phyloP scores from a whole-genome alignment of 1,140 invertebrate species.

The Eumaeus atala region DNA sequence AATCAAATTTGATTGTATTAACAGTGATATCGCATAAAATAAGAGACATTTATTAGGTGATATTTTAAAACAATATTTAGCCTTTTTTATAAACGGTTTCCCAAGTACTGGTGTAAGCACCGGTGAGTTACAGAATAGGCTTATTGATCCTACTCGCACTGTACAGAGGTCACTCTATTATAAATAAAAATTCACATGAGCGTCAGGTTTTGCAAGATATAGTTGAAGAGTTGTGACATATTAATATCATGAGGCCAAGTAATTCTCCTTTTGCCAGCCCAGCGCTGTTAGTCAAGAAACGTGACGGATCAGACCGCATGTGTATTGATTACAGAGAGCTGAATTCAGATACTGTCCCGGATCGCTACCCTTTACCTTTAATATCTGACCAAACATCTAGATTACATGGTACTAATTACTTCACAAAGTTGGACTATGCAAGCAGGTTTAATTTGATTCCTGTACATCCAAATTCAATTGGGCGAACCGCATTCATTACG shows the following conservation, averaged over 20 bases:
- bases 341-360: conserved; percentile 56
- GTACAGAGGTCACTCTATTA: conserved; percentile 27
- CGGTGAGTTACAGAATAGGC: conserved; percentile 21
- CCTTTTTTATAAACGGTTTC: conserved; percentile 11
- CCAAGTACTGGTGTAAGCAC: conserved; percentile 22
- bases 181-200: conserved; percentile 30
- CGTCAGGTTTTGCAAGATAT: no score
- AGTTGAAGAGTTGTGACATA: no score
- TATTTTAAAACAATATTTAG: no score
- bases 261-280: no score
- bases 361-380: conserved; percentile 62
- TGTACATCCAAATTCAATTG: conserved; percentile 34
- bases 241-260: no score
- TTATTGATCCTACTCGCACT: conserved; percentile 14
- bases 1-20: background rate
- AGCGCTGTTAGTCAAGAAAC: no score
- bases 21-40: background rate
- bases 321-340: conserved; percentile 54
- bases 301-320: conserved; percentile 10
- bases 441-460: conserved; percentile 66
- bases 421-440: conserved; percentile 40
- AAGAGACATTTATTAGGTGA: background rate
- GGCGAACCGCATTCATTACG: conserved; percentile 63
- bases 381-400: conserved; percentile 65
- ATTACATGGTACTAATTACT: conserved; percentile 18